phyloP scores from a whole-genome alignment of 2,113 vertebrate genomes.

The Helogale parvula region DNA sequence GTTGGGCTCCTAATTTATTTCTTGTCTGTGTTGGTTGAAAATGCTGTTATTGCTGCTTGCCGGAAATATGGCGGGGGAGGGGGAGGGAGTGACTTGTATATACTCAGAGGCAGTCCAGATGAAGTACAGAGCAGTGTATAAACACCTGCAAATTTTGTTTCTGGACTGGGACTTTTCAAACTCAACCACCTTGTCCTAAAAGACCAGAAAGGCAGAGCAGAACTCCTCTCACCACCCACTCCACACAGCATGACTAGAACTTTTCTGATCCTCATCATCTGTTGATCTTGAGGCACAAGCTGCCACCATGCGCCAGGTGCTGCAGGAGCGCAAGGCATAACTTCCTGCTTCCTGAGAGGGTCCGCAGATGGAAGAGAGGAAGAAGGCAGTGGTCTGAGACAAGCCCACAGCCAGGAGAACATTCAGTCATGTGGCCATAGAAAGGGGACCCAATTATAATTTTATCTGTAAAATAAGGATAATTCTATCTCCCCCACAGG shows the following conservation, averaged over 20 bases:
- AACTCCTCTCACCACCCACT: neutral
- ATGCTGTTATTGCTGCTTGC: neutral
- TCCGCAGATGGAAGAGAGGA: neutral
- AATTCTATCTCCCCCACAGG: neutral
- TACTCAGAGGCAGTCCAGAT: neutral
- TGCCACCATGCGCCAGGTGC: too few relatives aligned
- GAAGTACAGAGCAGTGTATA: fast-evolving
- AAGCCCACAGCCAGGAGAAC: neutral
- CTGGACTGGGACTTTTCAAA: neutral
- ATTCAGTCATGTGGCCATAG: neutral
- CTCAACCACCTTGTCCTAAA: neutral
- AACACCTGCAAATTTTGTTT: neutral
- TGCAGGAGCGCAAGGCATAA: too few relatives aligned
- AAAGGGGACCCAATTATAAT: neutral
- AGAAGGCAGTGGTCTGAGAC: neutral
- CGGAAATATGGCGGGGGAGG: neutral
- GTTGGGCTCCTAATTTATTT: neutral
- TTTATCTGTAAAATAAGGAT: neutral
- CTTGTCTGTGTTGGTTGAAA: neutral
- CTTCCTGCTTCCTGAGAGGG: neutral
- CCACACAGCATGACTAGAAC: neutral
- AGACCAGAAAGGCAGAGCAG: neutral
- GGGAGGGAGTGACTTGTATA: neutral
- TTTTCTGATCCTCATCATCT: neutral
- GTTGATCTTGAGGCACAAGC: neutral